Conservation (phyloP, 2,888 invertebrate species). For the Amorpha juglandis region DNA sequence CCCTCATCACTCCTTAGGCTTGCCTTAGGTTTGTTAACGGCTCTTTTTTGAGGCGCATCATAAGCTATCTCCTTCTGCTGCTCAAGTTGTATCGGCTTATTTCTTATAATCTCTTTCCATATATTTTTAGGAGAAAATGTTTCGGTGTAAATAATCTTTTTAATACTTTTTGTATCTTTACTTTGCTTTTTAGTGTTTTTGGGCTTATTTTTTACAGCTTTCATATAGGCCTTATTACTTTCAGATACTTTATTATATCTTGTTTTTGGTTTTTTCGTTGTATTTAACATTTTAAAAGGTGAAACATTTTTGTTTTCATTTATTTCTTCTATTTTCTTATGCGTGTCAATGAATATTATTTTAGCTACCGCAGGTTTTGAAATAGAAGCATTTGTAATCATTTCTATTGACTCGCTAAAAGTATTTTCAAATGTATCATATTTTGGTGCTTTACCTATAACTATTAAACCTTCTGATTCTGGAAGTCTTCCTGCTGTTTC, state of each 20-base stretch:
- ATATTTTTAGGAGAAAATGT: slow-evolving; percentile 44
- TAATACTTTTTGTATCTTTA: slow-evolving; percentile 31
- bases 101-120: slow-evolving; percentile 47
- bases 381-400: slow-evolving; percentile 27
- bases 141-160: slow-evolving; percentile 44
- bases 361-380: slow-evolving; percentile 29
- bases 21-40: background rate
- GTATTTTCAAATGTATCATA: background rate
- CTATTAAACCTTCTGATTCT: slow-evolving; percentile 20
- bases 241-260: slow-evolving; percentile 32
- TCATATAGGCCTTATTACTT: background rate
- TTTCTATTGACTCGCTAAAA: slow-evolving; percentile 16
- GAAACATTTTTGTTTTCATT: slow-evolving; percentile 4
- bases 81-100: slow-evolving; percentile 45
- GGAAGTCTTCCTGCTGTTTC: background rate
- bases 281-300: slow-evolving; percentile 27
- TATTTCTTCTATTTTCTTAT: slow-evolving; percentile 28
- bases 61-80: slow-evolving; percentile 30
- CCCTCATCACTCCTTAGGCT: slow-evolving; percentile 24
- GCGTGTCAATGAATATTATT: slow-evolving; percentile 37
- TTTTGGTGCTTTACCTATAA: background rate
- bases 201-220: background rate
- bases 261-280: slow-evolving; percentile 30
- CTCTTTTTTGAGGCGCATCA: slow-evolving; percentile 21
- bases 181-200: background rate